These are phyloP conservation scores for Nemapogon koenigi DNA, from an alignment of 2,888 invertebrate genomes.

Conservation along the genomic window DNA sequence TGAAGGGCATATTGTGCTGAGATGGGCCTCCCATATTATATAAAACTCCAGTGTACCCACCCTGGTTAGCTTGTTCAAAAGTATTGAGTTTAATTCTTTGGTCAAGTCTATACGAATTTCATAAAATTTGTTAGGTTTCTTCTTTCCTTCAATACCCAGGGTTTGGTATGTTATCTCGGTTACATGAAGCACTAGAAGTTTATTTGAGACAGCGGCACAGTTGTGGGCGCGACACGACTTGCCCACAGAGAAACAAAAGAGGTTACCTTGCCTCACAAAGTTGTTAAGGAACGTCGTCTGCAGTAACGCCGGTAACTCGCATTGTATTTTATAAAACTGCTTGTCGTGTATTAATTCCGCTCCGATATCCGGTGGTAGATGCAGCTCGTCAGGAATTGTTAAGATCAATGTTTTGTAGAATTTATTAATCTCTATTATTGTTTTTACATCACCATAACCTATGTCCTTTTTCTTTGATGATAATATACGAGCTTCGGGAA, in stretches of 20 bases:
- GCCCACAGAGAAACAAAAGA: slow-evolving; percentile 34
- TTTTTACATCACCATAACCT: slow-evolving; percentile 23
- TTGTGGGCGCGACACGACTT: slow-evolving; percentile 42
- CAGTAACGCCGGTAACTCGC: slow-evolving; percentile 34
- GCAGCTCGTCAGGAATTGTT: slow-evolving; percentile 44
- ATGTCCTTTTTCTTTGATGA: slow-evolving; percentile 24
- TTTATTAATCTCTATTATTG: slow-evolving; percentile 31
- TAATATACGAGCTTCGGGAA: slow-evolving; percentile 41
- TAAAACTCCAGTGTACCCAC: slow-evolving; percentile 34
- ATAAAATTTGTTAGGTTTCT: slow-evolving; percentile 34
- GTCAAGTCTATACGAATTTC: slow-evolving; percentile 39
- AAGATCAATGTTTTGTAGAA: slow-evolving; percentile 45
- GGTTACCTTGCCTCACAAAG: slow-evolving; percentile 38
- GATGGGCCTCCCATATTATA: slow-evolving; percentile 38
- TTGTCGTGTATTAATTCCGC: slow-evolving; percentile 35
- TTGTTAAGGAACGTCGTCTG: slow-evolving; percentile 37
- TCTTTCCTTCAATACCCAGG: slow-evolving; percentile 44
- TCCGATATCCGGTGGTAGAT: slow-evolving; percentile 30
- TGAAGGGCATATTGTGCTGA: slow-evolving; percentile 42
- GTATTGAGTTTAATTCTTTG: no score
- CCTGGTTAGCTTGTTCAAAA: slow-evolving; percentile 30
- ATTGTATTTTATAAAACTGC: slow-evolving; percentile 40
- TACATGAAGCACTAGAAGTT: slow-evolving; percentile 35
- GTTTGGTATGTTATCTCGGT: slow-evolving; percentile 39
- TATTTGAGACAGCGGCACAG: slow-evolving; percentile 42